Evolutionary conservation across 2,797 vertebrate species (phyloP), one percentile per base, ranked within the genome.

Genomic region (Gadopsis marmoratus): DNA sequence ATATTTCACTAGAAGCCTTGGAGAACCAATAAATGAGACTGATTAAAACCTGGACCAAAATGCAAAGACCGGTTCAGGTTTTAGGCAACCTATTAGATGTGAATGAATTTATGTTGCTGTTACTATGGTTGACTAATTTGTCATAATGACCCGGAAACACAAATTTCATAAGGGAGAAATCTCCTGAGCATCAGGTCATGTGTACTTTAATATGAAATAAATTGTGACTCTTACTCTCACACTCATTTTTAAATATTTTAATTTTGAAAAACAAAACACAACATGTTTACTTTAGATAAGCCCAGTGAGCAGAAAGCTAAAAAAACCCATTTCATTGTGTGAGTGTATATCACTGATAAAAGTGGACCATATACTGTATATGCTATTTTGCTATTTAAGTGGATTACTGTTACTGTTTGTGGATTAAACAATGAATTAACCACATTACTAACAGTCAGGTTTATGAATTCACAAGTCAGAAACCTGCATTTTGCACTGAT

Each of bases 11-110:
- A 69, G 74, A 84, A 65, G 85, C 76, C 74, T 70, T 73, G 66
- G 82, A 83, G 89, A 75, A 29, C 43, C 70, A 91, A 91, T 88
- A 90, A 90, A 76, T 66, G 68, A 84, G 76, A 50, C 86, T 93
- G 91, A 95, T 94, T 94, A 92, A 93, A 94, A 91, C 64, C 79
- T 81, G 65, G 76, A 88, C 83, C 58, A 41, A 81, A 87, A 89
- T 70, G 83, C 62, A 82, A 84, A 85, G 79, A 83, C 55, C 71
- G 67, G 66, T 73, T 82, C 69, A 71, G 59, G 81, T 86, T 88
- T 77, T 74, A 71, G 76, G 60, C n/a, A 58, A 80, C 63, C 71
- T 83, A 86, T 88, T 87, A 86, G 70, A 88, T 41, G 72, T 63
- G 55, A 86, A 78, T 79, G 11, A 78, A 77, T 76, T 82, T 48